A percentile compares a stretch with the other conserved stretches of the same genome.
These are phyloP conservation scores for Grapholita molesta DNA, from an alignment of 1,140 invertebrate genomes.

Conservation along the genomic window DNA sequence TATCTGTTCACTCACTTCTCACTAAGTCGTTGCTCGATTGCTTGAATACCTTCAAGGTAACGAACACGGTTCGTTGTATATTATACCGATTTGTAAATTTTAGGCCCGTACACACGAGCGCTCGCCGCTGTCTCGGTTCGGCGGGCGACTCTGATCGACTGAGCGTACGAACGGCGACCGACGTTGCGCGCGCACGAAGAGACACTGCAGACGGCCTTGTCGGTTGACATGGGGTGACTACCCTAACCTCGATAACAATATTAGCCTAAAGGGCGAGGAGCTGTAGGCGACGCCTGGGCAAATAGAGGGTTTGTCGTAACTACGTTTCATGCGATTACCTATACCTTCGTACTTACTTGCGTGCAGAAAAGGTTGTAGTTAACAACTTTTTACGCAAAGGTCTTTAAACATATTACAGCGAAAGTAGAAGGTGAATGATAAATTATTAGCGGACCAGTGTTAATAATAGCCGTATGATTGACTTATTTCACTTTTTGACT, in stretches of 20 bases:
- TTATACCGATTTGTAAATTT: slow-evolving; percentile 20
- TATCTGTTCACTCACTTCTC: slow-evolving; percentile 32
- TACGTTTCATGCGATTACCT: not conserved
- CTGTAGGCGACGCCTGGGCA: not conserved
- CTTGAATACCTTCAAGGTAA: slow-evolving; percentile 33
- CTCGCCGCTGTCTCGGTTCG: slow-evolving; percentile 20
- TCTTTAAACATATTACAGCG: no score
- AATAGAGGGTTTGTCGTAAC: not conserved
- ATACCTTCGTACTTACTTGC: not conserved
- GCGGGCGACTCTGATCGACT: slow-evolving; percentile 64
- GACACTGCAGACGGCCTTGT: slow-evolving; percentile 51
- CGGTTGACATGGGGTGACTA: slow-evolving; percentile 29
- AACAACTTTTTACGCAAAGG: no score
- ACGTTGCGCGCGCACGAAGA: slow-evolving; percentile 51
- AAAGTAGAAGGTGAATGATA: no score
- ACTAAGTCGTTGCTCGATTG: slow-evolving; percentile 19
- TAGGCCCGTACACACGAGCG: slow-evolving; percentile 1
- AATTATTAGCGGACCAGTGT: no score
- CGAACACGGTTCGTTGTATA: slow-evolving; percentile 13
- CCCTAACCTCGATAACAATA: slow-evolving; percentile 13
- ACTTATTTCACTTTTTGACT: no score
- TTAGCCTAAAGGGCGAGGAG: not conserved
- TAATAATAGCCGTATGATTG: no score
- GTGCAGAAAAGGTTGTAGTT: not conserved
- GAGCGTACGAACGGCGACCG: slow-evolving; percentile 31